Evolutionary conservation across 2,113 vertebrate species (phyloP), one percentile per base, ranked within the genome.

Genomic region (Ornithorhynchus anatinus): DNA sequence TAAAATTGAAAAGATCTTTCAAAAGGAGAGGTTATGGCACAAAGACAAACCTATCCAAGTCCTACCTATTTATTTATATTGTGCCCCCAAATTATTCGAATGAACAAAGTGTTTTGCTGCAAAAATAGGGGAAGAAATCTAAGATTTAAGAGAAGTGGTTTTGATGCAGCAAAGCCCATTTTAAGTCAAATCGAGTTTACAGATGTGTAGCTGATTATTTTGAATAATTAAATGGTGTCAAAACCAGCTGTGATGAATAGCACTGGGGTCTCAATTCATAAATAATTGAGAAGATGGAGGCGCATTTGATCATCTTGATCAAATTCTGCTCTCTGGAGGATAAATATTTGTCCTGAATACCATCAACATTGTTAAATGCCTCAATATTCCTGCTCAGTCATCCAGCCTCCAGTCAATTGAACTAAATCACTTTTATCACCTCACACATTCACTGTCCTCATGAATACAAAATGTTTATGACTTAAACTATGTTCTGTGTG

Each of bases 291-390:
- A 88, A 77, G 87, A 84, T 20, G 57, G 89, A 89, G 83, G 81
- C 32, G 86, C 93, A 92, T 94, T 88, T 87, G 92, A 95, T 95
- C 93, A 94, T 92, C 90, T 92, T 94, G 94, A 96, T 96, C 95
- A 95, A 93, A 93, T 89, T 84, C 81, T 88, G 42, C 83, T 92
- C 94, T 93, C 93, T 19, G 19, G 93, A 91, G 94, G 89, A 89
- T 90, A 86, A 91, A 89, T 89, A 87, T 93, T 94, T 93, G 89
- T 91, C 92, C 87, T 94, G 91, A 78, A 94, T 93, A 91, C 88
- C 86, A 92, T 91, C 92, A 94, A 93, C 91, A 89, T 92, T 91
- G 91, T 94, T 95, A 92, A 94, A 92, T 82, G 89, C 86, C 81
- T 91, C 89, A 84, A 87, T 92, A 90, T 93, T 93, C 89, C 85